Evolutionary conservation across 2,888 invertebrate species (phyloP).

Genomic region (Epistrophella euchroma): DNA sequence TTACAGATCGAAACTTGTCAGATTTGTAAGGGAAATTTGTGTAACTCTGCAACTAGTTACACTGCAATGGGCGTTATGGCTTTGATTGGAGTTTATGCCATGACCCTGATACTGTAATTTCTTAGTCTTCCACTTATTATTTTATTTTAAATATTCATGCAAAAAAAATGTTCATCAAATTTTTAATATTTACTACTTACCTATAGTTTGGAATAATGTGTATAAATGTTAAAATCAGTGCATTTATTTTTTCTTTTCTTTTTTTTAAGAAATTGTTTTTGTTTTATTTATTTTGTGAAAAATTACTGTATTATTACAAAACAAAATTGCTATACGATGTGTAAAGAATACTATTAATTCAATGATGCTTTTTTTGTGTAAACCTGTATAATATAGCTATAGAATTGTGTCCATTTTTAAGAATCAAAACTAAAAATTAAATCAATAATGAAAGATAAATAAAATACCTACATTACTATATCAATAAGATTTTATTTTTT

Average conservation of each 20-base stretch:
- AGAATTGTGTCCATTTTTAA: too few species aligned
- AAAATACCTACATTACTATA: too few species aligned
- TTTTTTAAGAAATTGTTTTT: neutral
- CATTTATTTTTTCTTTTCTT: slow-evolving; percentile 9
- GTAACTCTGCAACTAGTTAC: slow-evolving; percentile 85
- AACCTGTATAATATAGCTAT: too few species aligned
- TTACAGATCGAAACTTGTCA: slow-evolving; percentile 84
- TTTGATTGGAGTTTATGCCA: slow-evolving; percentile 78
- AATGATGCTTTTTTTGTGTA: too few species aligned
- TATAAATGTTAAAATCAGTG: neutral
- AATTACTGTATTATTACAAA: too few species aligned
- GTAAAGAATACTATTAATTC: too few species aligned
- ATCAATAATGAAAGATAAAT: too few species aligned
- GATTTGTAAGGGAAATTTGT: slow-evolving; percentile 88
- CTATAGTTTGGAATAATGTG: neutral
- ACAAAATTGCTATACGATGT: too few species aligned
- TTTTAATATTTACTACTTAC: neutral
- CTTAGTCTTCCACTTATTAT: neutral
- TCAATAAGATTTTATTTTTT: too few species aligned
- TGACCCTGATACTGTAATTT: slow-evolving; percentile 79
- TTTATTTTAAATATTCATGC: neutral
- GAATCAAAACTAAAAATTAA: too few species aligned
- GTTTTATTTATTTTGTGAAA: too few species aligned
- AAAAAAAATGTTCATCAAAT: slow-evolving; percentile 11
- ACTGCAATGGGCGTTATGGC: slow-evolving; percentile 78